These are phyloP conservation scores for Astyanax mexicanus DNA, from an alignment of 2,797 vertebrate genomes.

Conservation along the genomic window DNA sequence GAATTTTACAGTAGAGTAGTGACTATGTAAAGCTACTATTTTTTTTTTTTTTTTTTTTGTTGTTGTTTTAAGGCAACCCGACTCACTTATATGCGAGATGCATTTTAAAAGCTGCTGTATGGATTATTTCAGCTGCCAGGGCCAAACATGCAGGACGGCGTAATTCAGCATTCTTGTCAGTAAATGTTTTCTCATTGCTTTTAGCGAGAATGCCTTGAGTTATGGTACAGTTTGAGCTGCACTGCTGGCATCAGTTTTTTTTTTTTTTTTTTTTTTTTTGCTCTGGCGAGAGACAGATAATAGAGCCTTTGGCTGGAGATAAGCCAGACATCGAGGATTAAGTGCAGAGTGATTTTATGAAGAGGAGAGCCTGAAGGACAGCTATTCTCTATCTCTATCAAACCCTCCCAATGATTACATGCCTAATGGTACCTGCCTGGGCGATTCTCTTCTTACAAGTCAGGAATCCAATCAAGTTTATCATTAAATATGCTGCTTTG, in stretches of 20 bases:
- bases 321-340: constrained; percentile 50
- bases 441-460: constrained; percentile 31
- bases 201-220: constrained; percentile 9
- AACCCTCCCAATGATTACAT: constrained; percentile 50
- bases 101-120: neutral
- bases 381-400: constrained; percentile 57
- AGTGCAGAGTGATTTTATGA: constrained; percentile 53
- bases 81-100: neutral
- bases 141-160: neutral
- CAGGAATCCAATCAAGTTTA: constrained; percentile 58
- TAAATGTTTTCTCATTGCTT: constrained; percentile 14
- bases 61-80: no score
- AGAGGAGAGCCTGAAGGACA: constrained; percentile 51
- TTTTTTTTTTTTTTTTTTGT: no score
- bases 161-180: constrained; percentile 14
- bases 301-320: constrained; percentile 50
- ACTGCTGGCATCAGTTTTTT: constrained; percentile 17
- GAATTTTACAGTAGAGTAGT: no score
- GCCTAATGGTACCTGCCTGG: constrained; percentile 51
- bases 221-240: constrained; percentile 18
- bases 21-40: no score
- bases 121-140: neutral
- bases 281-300: constrained; percentile 42
- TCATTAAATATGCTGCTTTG: constrained; percentile 52
- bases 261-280: no score